Conservation (phyloP, 2,113 vertebrate genomes). For the Dipodomys spectabilis region DNA sequence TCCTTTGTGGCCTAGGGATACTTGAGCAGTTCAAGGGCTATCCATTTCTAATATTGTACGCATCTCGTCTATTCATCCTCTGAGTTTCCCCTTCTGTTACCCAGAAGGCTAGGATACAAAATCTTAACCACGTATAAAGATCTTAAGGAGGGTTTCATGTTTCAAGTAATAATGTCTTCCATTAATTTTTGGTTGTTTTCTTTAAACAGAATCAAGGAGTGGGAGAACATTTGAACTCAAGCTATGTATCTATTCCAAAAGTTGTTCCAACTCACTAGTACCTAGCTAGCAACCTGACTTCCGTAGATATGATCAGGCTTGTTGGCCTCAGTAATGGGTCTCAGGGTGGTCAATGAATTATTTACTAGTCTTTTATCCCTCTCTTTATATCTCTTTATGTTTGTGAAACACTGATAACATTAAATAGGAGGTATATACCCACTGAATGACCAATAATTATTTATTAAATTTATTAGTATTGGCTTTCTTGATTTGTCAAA, state of each 20-base stretch:
- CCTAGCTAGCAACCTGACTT: neutral
- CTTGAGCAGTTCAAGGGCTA: neutral
- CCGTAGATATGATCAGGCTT: neutral
- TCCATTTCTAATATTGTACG: neutral
- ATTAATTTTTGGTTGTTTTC: slow-evolving; percentile 29
- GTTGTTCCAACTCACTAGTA: neutral
- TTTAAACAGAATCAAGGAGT: slow-evolving; percentile 39
- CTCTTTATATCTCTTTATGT: neutral
- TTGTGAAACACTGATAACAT: neutral
- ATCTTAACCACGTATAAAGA: slow-evolving; percentile 24
- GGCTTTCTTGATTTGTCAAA: slow-evolving; percentile 21
- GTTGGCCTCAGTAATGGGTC: neutral
- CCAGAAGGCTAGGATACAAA: slow-evolving; percentile 22
- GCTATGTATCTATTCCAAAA: slow-evolving; percentile 1
- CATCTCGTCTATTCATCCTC: slow-evolving; percentile 37
- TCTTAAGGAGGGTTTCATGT: neutral
- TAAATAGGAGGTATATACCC: neutral
- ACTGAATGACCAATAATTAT: neutral
- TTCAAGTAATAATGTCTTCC: neutral
- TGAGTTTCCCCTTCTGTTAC: neutral
- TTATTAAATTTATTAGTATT: neutral
- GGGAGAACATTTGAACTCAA: slow-evolving; percentile 36
- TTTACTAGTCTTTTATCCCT: neutral
- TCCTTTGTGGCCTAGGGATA: neutral
- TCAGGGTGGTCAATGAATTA: neutral